A percentile compares a stretch with the other conserved stretches of the same genome.
Conservation (phyloP, 1,140 invertebrate species). For the Brevipalpus yothersi region DNA sequence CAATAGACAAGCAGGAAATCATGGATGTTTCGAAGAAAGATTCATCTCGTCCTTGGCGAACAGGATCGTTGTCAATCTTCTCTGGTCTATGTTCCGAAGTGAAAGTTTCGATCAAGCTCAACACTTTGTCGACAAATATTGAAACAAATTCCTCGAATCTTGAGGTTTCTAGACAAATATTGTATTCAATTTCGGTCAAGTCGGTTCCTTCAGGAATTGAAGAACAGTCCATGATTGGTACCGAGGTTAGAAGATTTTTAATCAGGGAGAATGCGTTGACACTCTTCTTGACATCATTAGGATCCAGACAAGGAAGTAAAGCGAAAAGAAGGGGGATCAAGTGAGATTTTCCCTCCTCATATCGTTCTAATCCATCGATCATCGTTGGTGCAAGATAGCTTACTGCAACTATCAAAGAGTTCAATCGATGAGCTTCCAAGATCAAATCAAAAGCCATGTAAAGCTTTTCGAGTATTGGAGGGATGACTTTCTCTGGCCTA, state of each 20-base stretch:
- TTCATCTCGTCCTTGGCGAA: conserved; percentile 37
- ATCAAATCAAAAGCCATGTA: conserved; percentile 51
- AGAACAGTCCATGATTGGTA: conserved; percentile 63
- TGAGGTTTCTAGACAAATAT: conserved; percentile 49
- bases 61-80: conserved; percentile 18
- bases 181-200: conserved; percentile 44
- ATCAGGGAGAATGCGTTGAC: conserved; percentile 48
- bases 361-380: conserved; percentile 25
- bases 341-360: conserved; percentile 47
- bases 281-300: conserved; percentile 65
- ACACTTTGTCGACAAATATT: conserved; percentile 51
- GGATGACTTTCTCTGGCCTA: conserved; percentile 54
- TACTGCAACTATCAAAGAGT: conserved; percentile 46
- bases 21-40: conserved; percentile 38
- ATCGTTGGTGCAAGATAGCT: conserved; percentile 40
- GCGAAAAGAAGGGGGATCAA: conserved; percentile 52
- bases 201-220: conserved; percentile 36
- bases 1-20: conserved; percentile 34
- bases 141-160: conserved; percentile 67
- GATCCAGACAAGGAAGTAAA: conserved; percentile 61
- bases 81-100: conserved; percentile 28
- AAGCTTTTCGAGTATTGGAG: conserved; percentile 48
- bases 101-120: conserved; percentile 43
- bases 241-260: conserved; percentile 40
- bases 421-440: conserved; percentile 61